Conservation (phyloP, 2,797 vertebrate species). For the Hephaestus fuliginosus region DNA sequence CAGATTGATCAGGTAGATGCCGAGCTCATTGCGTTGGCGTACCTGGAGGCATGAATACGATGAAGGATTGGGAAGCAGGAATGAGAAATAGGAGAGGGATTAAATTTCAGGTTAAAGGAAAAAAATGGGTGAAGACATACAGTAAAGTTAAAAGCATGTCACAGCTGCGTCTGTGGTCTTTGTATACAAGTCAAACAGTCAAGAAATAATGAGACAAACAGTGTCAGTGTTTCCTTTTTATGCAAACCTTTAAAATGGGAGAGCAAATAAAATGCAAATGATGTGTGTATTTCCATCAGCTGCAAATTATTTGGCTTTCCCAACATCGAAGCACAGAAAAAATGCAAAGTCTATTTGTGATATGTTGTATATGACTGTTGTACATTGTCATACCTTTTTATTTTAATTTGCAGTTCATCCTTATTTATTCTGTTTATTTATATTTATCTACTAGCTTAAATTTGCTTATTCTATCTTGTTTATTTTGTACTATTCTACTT, state of each 20-base stretch:
- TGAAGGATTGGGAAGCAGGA: neutral
- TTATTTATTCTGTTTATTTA: no score
- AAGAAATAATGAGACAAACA: neutral
- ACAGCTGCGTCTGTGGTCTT: neutral
- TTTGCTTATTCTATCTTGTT: no score
- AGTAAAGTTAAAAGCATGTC: neutral
- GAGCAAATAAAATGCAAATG: neutral
- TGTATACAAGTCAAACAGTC: neutral
- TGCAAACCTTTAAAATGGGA: constrained; percentile 4
- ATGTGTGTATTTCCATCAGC: neutral
- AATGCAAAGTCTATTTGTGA: neutral
- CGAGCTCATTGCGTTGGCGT: constrained; percentile 91
- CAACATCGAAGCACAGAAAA: neutral
- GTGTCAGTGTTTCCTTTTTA: neutral
- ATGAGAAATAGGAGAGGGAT: neutral
- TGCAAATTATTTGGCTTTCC: neutral
- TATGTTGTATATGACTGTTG: no score
- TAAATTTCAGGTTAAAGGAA: neutral
- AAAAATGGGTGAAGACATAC: neutral
- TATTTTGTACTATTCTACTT: no score
- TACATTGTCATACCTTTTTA: no score
- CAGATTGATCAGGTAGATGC: constrained; percentile 94
- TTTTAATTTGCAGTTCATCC: no score
- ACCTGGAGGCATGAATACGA: constrained; percentile 73
- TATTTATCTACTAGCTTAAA: no score